These are phyloP conservation scores for Urocyon cinereoargenteus DNA, from an alignment of 2,797 vertebrate species.

Conservation along the genomic window DNA sequence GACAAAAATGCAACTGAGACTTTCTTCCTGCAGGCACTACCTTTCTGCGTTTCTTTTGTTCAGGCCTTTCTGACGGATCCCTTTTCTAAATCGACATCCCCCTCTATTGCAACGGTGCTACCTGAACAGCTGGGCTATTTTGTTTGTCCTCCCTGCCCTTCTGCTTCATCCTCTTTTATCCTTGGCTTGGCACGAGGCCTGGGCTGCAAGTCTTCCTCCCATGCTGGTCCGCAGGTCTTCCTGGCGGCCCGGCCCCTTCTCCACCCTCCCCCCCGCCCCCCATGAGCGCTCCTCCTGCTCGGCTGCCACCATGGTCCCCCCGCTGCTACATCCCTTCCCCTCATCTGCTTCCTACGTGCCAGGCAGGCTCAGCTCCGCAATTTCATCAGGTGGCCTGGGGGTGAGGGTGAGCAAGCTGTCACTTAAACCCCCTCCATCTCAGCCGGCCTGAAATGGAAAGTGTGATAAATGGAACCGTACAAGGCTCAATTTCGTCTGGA, in stretches of 20 bases:
- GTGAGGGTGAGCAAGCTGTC: conserved; percentile 59
- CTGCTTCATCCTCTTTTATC: not conserved
- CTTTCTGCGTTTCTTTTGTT: conserved; percentile 47
- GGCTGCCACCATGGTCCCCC: not conserved
- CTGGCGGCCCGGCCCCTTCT: not conserved
- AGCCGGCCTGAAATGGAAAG: conserved; percentile 71
- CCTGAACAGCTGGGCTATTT: not conserved
- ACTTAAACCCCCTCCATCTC: conserved; percentile 62
- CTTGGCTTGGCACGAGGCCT: not conserved
- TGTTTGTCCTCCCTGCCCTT: not conserved
- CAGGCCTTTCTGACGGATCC: not conserved
- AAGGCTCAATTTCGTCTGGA: conserved; percentile 77
- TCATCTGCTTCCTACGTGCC: conserved; percentile 65
- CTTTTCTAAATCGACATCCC: conserved; percentile 23
- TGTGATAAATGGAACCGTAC: conserved; percentile 70
- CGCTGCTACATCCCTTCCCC: not conserved
- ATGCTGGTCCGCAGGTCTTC: not conserved
- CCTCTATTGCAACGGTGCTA: not conserved
- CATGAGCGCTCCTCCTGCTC: not conserved
- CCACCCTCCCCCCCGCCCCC: not conserved
- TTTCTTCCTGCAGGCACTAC: conserved; percentile 61
- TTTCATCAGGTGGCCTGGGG: conserved; percentile 76
- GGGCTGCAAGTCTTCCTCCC: not conserved
- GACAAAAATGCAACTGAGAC: conserved; percentile 76
- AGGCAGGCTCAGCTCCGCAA: conserved; percentile 5